These are phyloP conservation scores for Euwallacea fornicatus DNA, from an alignment of 1,140 invertebrate genomes.

Conservation along the genomic window DNA sequence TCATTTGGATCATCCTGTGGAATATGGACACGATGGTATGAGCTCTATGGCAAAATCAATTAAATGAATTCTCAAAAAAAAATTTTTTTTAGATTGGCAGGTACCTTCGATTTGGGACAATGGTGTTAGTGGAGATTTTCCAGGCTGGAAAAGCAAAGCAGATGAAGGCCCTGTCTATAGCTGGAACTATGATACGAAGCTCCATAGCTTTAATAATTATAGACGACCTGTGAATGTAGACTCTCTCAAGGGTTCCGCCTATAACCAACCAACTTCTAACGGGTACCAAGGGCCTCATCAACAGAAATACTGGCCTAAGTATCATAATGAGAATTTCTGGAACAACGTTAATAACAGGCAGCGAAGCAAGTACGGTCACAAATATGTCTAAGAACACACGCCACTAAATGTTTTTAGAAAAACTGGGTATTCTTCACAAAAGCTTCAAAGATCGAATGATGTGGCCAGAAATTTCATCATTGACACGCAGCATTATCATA, in stretches of 20 bases:
- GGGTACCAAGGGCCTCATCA: too few relatives aligned
- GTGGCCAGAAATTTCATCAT: neutral
- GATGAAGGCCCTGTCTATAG: neutral
- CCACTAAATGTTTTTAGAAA: neutral
- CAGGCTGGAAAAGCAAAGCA: constrained; percentile 13
- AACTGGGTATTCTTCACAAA: neutral
- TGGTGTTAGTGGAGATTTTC: neutral
- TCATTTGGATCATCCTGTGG: constrained; percentile 16
- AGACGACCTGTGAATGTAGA: too few relatives aligned
- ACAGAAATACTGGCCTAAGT: too few relatives aligned
- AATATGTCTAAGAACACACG: neutral
- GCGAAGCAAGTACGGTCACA: neutral
- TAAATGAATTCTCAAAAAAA: neutral
- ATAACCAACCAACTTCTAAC: too few relatives aligned
- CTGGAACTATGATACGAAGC: too few relatives aligned
- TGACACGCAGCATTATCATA: constrained; percentile 39
- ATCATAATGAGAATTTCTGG: neutral
- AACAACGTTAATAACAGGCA: constrained; percentile 9
- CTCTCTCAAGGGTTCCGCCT: too few relatives aligned
- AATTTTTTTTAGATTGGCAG: constrained; percentile 16
- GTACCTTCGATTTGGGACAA: constrained; percentile 3
- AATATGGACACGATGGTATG: constrained; percentile 2
- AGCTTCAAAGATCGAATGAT: neutral
- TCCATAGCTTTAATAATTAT: too few relatives aligned
- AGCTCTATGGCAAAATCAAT: neutral